Evolutionary conservation across 2,888 invertebrate species (phyloP).

Genomic region (Drosophila recens): DNA sequence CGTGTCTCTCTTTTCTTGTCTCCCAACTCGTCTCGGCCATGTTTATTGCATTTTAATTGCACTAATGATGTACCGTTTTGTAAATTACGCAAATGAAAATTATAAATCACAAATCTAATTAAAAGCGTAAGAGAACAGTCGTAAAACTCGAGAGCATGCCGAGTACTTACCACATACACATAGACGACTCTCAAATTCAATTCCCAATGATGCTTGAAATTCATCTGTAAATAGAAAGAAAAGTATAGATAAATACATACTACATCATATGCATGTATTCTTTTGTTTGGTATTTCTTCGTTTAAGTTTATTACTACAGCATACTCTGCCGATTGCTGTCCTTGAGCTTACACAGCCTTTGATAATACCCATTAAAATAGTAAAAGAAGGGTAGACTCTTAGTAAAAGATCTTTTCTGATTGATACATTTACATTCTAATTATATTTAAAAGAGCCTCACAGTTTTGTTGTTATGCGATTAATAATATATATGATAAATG

Average conservation of each 20-base stretch:
- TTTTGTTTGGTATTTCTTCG: constrained; percentile 11
- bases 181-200: constrained; percentile 2
- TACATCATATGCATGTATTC: too few relatives aligned
- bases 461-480: too few relatives aligned
- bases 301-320: neutral
- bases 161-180: constrained; percentile 27
- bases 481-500: too few relatives aligned
- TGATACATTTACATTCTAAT: too few relatives aligned
- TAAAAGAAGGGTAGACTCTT: neutral
- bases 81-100: constrained; percentile 66
- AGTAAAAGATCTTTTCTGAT: neutral
- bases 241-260: neutral
- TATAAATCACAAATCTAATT: constrained; percentile 62
- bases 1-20: constrained; percentile 3
- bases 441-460: too few relatives aligned
- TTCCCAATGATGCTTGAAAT: neutral
- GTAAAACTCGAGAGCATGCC: constrained; percentile 36
- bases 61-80: constrained; percentile 76
- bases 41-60: constrained; percentile 81
- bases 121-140: constrained; percentile 33
- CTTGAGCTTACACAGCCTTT: neutral
- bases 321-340: neutral
- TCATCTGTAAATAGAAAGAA: constrained; percentile 27
- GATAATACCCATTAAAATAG: neutral
- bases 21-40: constrained; percentile 21